Base-by-base conservation (phyloP, 2,888 invertebrate genomes). In the Heteropelma amictum region DNA sequence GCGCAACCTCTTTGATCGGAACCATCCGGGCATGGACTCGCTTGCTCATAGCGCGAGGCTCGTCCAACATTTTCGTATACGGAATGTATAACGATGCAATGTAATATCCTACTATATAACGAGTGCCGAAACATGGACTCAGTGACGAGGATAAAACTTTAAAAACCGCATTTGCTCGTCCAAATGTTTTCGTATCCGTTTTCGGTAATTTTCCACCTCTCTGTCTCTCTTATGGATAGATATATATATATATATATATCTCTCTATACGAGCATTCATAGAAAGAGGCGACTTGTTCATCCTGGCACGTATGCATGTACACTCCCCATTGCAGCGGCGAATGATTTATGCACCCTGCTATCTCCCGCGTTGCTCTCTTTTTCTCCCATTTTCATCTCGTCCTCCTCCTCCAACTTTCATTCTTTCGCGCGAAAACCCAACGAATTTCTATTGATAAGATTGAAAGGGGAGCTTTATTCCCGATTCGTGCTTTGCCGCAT, bases 191-290 rank as follows among this genome's bases (percentile, higher is more conserved):
- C 2, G 2, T 71, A 49, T 49, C 47, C 23, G 45, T 56, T 49
- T 64, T 51, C 12, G 19, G 19, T 47, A 14, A 10, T 45, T 19
- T 30, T 8, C 38, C 1, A 3, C 1, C 38, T 40, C 21, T 72
- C n/a, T n/a, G n/a, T n/a, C n/a, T n/a, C n/a, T n/a, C n/a, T 72
- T 72, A 64, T 60, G 53, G 65, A 58, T 53, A 65, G 65, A 73
- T 72, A 82, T 12, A 14, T 38, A 12, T 38, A 38, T 1, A 38
- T 38, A 38, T n/a, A n/a, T n/a, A n/a, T n/a, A n/a, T n/a, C n/a
- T n/a, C n/a, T n/a, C n/a, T n/a, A n/a, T n/a, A n/a, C 76, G 81
- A 84, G 81, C 81, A 82, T 81, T 83, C 78, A 82, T 81, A 79
- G 80, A 74, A 77, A 77, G 72, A 67, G 14, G 45, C 61, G 60